phyloP scores from a whole-genome alignment of 2,797 vertebrate genomes.

The Valencia hispanica region DNA sequence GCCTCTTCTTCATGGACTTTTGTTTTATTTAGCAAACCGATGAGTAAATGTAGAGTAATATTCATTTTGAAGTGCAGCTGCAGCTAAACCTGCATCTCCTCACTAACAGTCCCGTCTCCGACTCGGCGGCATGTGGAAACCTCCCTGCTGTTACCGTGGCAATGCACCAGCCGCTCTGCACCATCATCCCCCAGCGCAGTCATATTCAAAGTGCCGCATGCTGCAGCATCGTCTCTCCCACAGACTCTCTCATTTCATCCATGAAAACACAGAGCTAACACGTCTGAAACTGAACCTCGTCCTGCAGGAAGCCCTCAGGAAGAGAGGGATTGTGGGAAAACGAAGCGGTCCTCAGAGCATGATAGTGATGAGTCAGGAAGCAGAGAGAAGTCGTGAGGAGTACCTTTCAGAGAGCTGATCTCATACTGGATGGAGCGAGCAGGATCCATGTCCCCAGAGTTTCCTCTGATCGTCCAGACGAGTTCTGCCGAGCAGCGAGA shows the following conservation, averaged over 20 bases:
- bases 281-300: slow-evolving; percentile 10
- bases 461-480: slow-evolving; percentile 9
- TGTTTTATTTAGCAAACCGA: no score
- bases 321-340: slow-evolving; percentile 62
- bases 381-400: slow-evolving; percentile 4
- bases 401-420: slow-evolving; percentile 91
- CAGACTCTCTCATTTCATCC: slow-evolving; percentile 37
- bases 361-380: slow-evolving; percentile 31
- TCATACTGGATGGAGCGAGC: slow-evolving; percentile 89
- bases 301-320: slow-evolving; percentile 29
- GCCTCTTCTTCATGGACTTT: no score
- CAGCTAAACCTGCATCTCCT: not conserved
- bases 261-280: slow-evolving; percentile 19
- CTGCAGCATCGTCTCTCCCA: slow-evolving; percentile 56
- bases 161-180: slow-evolving; percentile 64
- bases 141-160: slow-evolving; percentile 50
- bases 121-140: slow-evolving; percentile 10
- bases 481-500: slow-evolving; percentile 37
- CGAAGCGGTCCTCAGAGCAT: slow-evolving; percentile 44
- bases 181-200: slow-evolving; percentile 59
- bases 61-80: no score
- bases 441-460: slow-evolving; percentile 76
- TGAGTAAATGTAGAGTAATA: no score
- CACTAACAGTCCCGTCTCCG: slow-evolving; percentile 6
- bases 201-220: slow-evolving; percentile 72